phyloP scores from a whole-genome alignment of 2,113 vertebrate genomes.

The Puma concolor region DNA sequence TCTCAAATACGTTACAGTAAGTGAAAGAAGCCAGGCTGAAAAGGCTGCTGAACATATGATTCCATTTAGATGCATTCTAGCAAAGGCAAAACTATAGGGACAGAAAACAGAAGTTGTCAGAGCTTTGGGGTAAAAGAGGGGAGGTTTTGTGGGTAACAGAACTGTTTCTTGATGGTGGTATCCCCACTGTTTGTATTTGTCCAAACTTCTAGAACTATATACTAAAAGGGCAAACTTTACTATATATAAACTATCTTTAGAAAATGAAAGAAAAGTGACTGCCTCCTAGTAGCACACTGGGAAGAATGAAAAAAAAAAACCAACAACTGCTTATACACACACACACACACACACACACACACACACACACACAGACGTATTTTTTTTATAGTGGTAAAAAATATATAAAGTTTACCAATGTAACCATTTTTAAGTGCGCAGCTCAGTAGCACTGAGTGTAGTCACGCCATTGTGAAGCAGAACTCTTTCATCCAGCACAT shows the following conservation, averaged over 20 bases:
- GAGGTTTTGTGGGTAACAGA: not conserved
- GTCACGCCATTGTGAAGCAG: not conserved
- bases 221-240: conserved; percentile 6
- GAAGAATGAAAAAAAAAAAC: not conserved
- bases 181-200: not conserved
- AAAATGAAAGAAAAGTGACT: not conserved
- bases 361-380: not conserved
- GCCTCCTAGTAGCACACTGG: not conserved
- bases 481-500: not conserved
- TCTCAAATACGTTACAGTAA: not conserved
- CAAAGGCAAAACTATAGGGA: not conserved
- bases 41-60: not conserved
- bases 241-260: not conserved
- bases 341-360: no score
- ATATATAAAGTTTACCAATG: not conserved
- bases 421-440: not conserved
- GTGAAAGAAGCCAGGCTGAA: not conserved
- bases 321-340: not conserved
- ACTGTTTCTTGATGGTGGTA: not conserved
- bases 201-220: not conserved
- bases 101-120: not conserved
- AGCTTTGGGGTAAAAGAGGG: no score
- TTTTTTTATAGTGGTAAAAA: not conserved
- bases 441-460: not conserved
- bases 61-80: not conserved